A percentile compares a stretch with the other conserved stretches of the same genome.
Evolutionary conservation across 2,888 invertebrate genomes (phyloP).

Genomic region (Lobophora halterata): DNA sequence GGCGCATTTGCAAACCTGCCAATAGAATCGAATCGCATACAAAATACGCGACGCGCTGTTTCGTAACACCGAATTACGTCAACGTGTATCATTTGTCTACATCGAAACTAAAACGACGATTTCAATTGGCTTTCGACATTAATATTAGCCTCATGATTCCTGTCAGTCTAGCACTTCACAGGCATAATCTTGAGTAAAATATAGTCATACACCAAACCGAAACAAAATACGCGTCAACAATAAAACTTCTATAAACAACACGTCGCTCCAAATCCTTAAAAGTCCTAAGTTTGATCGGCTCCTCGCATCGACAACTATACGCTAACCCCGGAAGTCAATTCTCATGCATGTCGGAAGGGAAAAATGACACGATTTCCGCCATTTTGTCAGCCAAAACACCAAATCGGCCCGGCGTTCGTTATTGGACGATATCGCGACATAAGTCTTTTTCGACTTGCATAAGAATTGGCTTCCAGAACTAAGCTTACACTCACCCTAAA

Average conservation of each 20-base stretch:
- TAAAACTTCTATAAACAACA: constrained; percentile 27
- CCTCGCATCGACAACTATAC: constrained; percentile 28
- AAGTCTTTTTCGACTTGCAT: too few species aligned
- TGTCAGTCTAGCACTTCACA: constrained; percentile 9
- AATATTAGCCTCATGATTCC: constrained; percentile 8
- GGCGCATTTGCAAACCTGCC: constrained; percentile 41
- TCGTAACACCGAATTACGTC: constrained; percentile 19
- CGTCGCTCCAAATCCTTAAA: constrained; percentile 40
- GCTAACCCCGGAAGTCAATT: too few species aligned
- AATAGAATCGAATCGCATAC: constrained; percentile 40
- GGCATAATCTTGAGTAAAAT: constrained; percentile 12
- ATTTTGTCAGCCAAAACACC: too few species aligned
- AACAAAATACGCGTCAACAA: constrained; percentile 21
- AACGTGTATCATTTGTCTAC: constrained; percentile 20
- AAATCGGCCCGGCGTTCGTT: too few species aligned
- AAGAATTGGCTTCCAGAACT: too few species aligned
- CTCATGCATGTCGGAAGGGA: too few species aligned
- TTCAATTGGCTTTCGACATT: constrained; percentile 10
- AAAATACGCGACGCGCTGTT: constrained; percentile 29
- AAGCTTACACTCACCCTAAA: too few species aligned
- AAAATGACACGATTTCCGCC: too few species aligned
- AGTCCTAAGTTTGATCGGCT: constrained; percentile 26
- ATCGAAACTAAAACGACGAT: constrained; percentile 12
- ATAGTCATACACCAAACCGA: constrained; percentile 14
- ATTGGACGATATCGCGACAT: background rate